These are phyloP conservation scores for Protonibea diacanthus DNA, from an alignment of 2,797 vertebrate species.

Conservation along the genomic window DNA sequence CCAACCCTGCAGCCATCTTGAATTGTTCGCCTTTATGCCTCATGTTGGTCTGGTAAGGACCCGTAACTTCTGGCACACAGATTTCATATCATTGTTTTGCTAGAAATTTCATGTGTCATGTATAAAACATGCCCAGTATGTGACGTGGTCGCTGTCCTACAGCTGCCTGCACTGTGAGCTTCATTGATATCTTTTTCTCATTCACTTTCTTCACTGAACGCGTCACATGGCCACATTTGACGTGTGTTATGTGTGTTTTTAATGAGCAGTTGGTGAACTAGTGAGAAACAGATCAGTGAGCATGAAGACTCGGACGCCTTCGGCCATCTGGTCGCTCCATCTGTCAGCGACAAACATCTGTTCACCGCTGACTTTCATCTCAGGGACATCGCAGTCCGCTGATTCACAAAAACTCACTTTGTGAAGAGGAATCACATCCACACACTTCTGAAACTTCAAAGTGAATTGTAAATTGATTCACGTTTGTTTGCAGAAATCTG, in stretches of 20 bases:
- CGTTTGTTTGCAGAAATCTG: not conserved
- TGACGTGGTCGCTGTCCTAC: not conserved
- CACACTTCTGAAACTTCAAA: too few relatives aligned
- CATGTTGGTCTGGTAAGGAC: too few relatives aligned
- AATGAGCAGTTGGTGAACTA: conserved; percentile 26
- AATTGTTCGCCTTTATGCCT: too few relatives aligned
- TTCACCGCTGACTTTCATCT: not conserved
- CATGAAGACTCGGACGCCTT: conserved; percentile 9
- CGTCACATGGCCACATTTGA: conserved; percentile 8
- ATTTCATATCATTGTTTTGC: not conserved
- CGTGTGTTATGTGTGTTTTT: not conserved
- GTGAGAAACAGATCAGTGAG: conserved; percentile 22
- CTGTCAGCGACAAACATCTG: conserved; percentile 35
- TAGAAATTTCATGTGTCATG: not conserved
- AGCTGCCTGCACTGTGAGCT: not conserved
- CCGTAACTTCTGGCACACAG: too few relatives aligned
- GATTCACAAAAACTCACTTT: not conserved
- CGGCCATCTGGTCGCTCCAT: conserved; percentile 39
- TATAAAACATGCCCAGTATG: not conserved
- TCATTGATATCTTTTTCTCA: not conserved
- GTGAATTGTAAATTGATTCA: too few relatives aligned
- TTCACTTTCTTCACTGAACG: not conserved
- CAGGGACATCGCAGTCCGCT: not conserved
- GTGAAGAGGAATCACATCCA: not conserved
- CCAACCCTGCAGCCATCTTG: too few relatives aligned